Percentiles rank a stretch among this genome's conserved stretches.
Evolutionary conservation across 1,140 invertebrate genomes (phyloP).

Genomic region (Drosophila pandora): DNA sequence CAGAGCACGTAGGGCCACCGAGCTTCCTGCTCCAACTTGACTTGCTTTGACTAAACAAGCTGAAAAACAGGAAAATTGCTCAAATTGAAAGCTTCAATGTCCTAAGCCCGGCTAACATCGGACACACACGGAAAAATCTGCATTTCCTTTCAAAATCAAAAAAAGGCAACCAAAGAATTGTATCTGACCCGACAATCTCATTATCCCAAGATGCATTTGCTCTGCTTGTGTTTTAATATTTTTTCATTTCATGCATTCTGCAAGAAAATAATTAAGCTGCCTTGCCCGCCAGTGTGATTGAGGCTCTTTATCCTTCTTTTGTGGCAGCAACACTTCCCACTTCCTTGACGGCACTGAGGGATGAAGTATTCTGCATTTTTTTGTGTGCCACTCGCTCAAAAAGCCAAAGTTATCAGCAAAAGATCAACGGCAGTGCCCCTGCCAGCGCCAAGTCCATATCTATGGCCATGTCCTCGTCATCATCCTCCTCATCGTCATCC

Average conservation of each 20-base stretch:
- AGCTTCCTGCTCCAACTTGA: conserved; percentile 36
- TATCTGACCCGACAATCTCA: conserved; percentile 36
- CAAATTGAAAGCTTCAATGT: conserved; percentile 51
- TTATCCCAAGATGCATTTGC: conserved; percentile 18
- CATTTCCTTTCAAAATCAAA: not conserved
- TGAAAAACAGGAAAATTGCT: conserved; percentile 46
- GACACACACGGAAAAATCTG: conserved; percentile 4
- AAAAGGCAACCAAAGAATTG: conserved; percentile 11
- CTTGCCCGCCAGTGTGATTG: conserved; percentile 12
- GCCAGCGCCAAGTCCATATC: conserved; percentile 35
- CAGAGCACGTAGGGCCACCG: conserved; percentile 44
- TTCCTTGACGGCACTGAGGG: conserved; percentile 41
- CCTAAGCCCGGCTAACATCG: conserved; percentile 10
- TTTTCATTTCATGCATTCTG: conserved; percentile 10
- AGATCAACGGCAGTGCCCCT: conserved; percentile 69
- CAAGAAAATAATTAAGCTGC: conserved; percentile 72
- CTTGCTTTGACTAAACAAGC: conserved; percentile 60
- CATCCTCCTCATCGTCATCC: conserved; percentile 9
- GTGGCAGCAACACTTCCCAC: conserved; percentile 61
- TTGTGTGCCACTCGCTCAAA: conserved; percentile 49
- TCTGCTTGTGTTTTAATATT: not conserved
- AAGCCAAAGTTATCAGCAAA: conserved; percentile 80
- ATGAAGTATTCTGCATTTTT: conserved; percentile 17
- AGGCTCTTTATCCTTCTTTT: conserved; percentile 42
- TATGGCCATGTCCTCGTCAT: conserved; percentile 22